Evolutionary conservation across 2,797 vertebrate genomes (phyloP).

Genomic region (Taenioides sp.): DNA sequence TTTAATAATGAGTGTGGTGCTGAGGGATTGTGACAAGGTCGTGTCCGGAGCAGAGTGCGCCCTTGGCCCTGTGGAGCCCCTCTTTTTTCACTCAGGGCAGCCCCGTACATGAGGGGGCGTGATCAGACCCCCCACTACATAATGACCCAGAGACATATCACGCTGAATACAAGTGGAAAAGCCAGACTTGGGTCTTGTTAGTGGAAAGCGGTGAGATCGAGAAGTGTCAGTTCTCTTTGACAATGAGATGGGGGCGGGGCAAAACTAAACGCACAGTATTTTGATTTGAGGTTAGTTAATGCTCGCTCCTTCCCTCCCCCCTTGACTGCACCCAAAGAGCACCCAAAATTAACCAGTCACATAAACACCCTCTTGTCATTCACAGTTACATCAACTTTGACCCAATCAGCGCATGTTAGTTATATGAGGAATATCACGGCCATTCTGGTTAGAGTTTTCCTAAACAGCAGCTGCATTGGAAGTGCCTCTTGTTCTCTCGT

Average conservation of each 20-base stretch:
- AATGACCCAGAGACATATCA: slow-evolving; percentile 79
- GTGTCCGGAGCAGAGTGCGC: slow-evolving; percentile 65
- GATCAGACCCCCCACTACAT: slow-evolving; percentile 44
- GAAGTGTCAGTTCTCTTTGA: slow-evolving; percentile 70
- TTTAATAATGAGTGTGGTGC: slow-evolving; percentile 60
- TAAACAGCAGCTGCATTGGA: slow-evolving; percentile 17
- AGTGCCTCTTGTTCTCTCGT: slow-evolving; percentile 34
- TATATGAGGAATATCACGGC: slow-evolving; percentile 46
- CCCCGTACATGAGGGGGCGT: slow-evolving; percentile 36
- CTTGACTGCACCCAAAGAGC: slow-evolving; percentile 60
- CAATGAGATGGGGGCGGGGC: slow-evolving; percentile 54
- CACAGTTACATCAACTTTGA: slow-evolving; percentile 67
- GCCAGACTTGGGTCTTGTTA: slow-evolving; percentile 71
- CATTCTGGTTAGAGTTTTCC: slow-evolving; percentile 40
- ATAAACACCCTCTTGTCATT: slow-evolving; percentile 66
- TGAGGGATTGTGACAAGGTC: slow-evolving; percentile 81
- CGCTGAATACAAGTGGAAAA: slow-evolving; percentile 68
- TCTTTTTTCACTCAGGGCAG: slow-evolving; percentile 44
- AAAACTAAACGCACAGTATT: slow-evolving; percentile 58
- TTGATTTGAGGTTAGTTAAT: slow-evolving; percentile 65
- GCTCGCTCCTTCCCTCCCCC: slow-evolving; percentile 36
- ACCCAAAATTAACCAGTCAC: slow-evolving; percentile 69
- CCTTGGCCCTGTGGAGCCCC: slow-evolving; percentile 71
- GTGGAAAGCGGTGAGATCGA: slow-evolving; percentile 68
- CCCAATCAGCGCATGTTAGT: slow-evolving; percentile 54